phyloP scores from a whole-genome alignment of 2,888 invertebrate genomes.

The Aelia acuminata region DNA sequence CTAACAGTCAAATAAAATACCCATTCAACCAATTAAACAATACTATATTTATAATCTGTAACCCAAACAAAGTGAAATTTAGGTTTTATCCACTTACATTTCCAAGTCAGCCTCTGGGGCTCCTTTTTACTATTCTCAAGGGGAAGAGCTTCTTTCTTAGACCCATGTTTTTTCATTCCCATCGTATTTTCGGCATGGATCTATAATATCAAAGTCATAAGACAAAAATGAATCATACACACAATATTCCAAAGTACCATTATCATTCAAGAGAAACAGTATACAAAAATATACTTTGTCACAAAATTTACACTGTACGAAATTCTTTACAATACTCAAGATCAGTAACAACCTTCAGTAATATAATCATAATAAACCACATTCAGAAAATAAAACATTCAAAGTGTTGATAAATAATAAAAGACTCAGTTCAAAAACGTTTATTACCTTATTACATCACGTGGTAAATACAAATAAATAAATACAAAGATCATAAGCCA shows the following conservation, averaged over 20 bases:
- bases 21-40: background rate
- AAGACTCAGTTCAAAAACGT: constrained; percentile 37
- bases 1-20: background rate
- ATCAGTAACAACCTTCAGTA: background rate
- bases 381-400: background rate
- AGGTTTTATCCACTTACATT: constrained; percentile 62
- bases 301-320: background rate
- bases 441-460: constrained; percentile 54
- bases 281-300: background rate
- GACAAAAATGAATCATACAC: background rate
- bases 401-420: constrained; percentile 42
- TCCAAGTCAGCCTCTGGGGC: constrained; percentile 62
- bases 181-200: constrained; percentile 56
- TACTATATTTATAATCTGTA: background rate
- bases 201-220: constrained; percentile 33
- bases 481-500: constrained; percentile 7
- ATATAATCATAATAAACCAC: constrained; percentile 1
- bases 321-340: background rate
- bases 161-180: constrained; percentile 61
- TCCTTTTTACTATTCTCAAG: constrained; percentile 54
- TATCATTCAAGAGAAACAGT: background rate
- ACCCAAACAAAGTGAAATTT: background rate
- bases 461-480: constrained; percentile 28
- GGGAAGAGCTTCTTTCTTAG: constrained; percentile 53
- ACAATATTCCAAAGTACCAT: background rate